Conservation (phyloP, 2,888 invertebrate genomes). For the Hyles lineata region DNA sequence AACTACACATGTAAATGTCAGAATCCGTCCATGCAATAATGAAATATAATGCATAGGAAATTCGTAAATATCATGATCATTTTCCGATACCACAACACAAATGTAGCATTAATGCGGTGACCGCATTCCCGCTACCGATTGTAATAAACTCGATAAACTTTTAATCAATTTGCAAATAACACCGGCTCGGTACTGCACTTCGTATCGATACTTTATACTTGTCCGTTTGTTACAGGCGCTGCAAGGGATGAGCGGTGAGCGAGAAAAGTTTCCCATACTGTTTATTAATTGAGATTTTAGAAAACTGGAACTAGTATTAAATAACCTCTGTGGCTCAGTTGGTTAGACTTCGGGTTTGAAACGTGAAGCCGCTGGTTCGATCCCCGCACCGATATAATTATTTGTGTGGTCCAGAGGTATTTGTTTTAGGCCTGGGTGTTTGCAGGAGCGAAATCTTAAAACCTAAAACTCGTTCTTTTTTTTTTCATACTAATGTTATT, state of each 20-base stretch:
- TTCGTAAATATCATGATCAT: neutral
- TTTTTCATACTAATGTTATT: no score
- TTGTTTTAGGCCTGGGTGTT: no score
- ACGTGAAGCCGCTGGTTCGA: no score
- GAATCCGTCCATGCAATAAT: neutral
- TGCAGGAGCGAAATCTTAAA: no score
- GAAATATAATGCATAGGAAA: neutral
- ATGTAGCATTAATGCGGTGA: conserved; percentile 37
- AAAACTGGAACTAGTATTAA: neutral
- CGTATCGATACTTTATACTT: conserved; percentile 16
- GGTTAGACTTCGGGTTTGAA: no score
- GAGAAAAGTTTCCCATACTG: neutral
- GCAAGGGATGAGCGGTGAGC: neutral
- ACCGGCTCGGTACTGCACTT: conserved; percentile 32
- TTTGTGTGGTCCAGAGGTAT: no score
- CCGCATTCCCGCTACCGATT: conserved; percentile 63
- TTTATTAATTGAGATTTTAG: no score
- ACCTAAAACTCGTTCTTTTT: no score
- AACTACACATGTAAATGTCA: no score
- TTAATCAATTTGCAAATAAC: conserved; percentile 65
- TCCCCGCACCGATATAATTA: no score
- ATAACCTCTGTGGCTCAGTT: no score
- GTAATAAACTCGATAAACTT: conserved; percentile 53
- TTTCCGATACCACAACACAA: neutral
- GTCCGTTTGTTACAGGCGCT: neutral